phyloP scores from a whole-genome alignment of 2,797 vertebrate species.

The Xerus rutilus region DNA sequence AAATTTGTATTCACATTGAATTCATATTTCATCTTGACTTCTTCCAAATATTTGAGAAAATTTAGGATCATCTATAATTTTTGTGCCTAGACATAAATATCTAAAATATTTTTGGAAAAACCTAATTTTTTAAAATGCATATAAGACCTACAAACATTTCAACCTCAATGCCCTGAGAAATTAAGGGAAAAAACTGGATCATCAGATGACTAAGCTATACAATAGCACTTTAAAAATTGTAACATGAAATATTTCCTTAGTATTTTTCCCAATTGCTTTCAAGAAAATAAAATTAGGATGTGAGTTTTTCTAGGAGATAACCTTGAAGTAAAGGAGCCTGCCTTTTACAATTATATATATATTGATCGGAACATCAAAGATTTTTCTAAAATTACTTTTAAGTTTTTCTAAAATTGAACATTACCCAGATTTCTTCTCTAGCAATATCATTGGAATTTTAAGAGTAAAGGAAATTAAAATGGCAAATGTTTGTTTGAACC shows the following conservation, averaged over 20 bases:
- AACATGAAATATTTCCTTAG: background rate
- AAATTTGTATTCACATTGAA: background rate
- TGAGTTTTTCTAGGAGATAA: constrained; percentile 3
- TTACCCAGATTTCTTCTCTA: background rate
- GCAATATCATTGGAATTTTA: background rate
- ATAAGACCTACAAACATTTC: background rate
- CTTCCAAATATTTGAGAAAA: constrained; percentile 27
- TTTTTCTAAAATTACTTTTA: constrained; percentile 30
- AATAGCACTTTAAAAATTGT: background rate
- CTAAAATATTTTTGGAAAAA: constrained; percentile 39
- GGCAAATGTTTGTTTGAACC: background rate
- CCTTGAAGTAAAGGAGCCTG: background rate
- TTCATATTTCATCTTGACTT: constrained; percentile 22
- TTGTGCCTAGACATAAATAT: constrained; percentile 9
- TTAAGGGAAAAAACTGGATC: background rate
- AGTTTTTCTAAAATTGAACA: background rate
- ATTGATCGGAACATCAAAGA: constrained; percentile 28
- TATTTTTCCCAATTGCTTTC: background rate
- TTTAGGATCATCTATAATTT: constrained; percentile 27
- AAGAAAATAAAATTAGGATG: constrained; percentile 33
- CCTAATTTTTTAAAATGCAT: background rate
- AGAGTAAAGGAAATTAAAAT: background rate
- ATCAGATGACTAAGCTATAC: background rate
- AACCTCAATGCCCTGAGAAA: background rate
- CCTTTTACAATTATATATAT: background rate